phyloP scores from a whole-genome alignment of 30 jellyfish, hydroid and myxozoan genomes.

The Hydra vulgaris region DNA sequence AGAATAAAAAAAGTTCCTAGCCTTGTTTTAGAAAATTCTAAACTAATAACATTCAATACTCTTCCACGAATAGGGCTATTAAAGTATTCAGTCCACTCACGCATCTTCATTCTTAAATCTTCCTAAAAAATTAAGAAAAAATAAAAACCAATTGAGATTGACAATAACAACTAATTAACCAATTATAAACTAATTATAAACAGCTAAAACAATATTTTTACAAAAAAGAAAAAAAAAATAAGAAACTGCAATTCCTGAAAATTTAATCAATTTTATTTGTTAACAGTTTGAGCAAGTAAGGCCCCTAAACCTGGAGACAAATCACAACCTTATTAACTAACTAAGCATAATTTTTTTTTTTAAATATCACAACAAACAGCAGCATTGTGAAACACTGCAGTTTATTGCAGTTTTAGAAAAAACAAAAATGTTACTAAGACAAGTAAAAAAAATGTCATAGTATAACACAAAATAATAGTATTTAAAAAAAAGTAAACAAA shows the following conservation, averaged over 20 bases:
- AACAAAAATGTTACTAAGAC: too few relatives aligned
- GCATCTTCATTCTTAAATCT: conserved; percentile 83
- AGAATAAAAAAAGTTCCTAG: not conserved
- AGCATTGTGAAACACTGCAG: too few relatives aligned
- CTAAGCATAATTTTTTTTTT: too few relatives aligned
- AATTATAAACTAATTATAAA: not conserved
- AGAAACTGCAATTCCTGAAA: too few relatives aligned
- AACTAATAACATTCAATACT: conserved; percentile 86
- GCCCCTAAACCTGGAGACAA: too few relatives aligned
- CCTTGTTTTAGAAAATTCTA: conserved; percentile 83
- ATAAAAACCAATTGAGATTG: too few relatives aligned
- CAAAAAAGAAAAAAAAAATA: not conserved
- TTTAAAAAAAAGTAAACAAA: not conserved
- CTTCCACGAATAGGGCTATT: conserved; percentile 84
- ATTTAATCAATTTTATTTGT: too few relatives aligned
- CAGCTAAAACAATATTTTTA: not conserved
- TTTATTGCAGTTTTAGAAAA: too few relatives aligned
- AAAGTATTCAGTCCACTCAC: conserved; percentile 97
- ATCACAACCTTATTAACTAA: too few relatives aligned
- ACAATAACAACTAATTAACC: not conserved
- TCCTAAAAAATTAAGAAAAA: conserved; percentile 40
- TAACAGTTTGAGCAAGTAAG: too few relatives aligned
- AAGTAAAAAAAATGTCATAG: not conserved
- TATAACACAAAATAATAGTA: not conserved
- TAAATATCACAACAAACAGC: too few relatives aligned